Conservation (phyloP, 2,888 invertebrate genomes). For the Drosophila phalerata region DNA sequence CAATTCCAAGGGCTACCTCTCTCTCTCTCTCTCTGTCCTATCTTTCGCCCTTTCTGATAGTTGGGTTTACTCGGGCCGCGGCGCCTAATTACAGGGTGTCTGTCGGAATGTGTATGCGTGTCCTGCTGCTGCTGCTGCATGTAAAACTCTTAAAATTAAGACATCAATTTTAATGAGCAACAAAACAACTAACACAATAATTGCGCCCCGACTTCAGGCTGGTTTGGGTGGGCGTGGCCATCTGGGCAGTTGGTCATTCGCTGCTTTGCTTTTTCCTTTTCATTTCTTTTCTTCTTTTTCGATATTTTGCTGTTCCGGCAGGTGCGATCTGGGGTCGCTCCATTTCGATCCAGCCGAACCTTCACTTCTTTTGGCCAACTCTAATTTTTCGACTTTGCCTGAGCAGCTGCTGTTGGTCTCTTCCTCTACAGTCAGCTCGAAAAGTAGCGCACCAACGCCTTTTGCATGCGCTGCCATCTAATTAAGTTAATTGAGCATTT, state of each 20-base stretch:
- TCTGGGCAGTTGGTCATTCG: slow-evolving; percentile 46
- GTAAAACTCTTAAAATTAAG: slow-evolving; percentile 77
- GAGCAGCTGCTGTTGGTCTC: slow-evolving; percentile 42
- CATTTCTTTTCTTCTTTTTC: slow-evolving; percentile 15
- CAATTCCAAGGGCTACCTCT: slow-evolving; percentile 47
- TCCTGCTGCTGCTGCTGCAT: slow-evolving; percentile 57
- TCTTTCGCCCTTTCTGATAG: slow-evolving; percentile 2
- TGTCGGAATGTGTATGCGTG: slow-evolving; percentile 42
- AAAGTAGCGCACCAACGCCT: slow-evolving; percentile 77
- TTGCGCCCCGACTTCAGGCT: slow-evolving; percentile 54
- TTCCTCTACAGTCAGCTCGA: slow-evolving; percentile 6
- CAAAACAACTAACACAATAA: slow-evolving; percentile 75
- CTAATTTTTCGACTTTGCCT: slow-evolving; percentile 47
- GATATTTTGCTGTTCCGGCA: slow-evolving; percentile 65
- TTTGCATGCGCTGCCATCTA: slow-evolving; percentile 64
- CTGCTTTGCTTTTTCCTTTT: slow-evolving; percentile 62
- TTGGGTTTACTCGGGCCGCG: slow-evolving; percentile 48
- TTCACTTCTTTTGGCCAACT: slow-evolving; percentile 54
- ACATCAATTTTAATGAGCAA: slow-evolving; percentile 79
- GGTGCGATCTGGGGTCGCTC: slow-evolving; percentile 49
- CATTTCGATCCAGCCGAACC: slow-evolving; percentile 34
- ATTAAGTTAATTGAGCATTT: slow-evolving; percentile 77
- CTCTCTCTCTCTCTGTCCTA: neutral
- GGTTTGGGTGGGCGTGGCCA: slow-evolving; percentile 58
- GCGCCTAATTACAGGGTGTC: slow-evolving; percentile 78